Evolutionary conservation across 1,140 invertebrate species (phyloP), one percentile per base, ranked within the genome.

Genomic region (Steinernema khuongi): DNA sequence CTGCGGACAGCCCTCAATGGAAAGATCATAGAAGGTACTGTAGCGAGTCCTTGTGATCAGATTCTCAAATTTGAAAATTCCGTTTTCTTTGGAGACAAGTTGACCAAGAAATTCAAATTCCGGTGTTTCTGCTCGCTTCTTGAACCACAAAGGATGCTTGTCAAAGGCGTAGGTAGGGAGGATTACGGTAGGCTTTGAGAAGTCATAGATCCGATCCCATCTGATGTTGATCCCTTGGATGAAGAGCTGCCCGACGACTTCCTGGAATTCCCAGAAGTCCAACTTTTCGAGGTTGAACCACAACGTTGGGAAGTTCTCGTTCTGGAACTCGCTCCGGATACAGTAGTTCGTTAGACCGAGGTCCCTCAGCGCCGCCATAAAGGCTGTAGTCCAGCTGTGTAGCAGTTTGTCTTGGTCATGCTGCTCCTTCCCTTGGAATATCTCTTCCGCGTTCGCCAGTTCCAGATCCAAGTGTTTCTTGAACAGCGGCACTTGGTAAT

Each of bases 91-190:
- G 4, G 50, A 60, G 11, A 7, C 26, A 4, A 60, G 50, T 26
- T 60, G 50, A 22, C 50, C 50, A 7, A 60, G 22, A 26, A 60
- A 17, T 22, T 60, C 50, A 60, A 11, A 60, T 17, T 11, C 11
- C 4, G 22, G 11, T 22, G 14, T 29, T 4, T 14, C n/a, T 30
- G 33, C 2, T 28, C 70, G 70, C 26, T 71, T 36, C 26, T 44
- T 44, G 32, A 71, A 32, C 70, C 70, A 71, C 7, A 29, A 22
- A 18, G 28, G 22, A 11, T 31, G 4, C 22, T 22, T n/a, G 19
- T 71, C 44, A 29, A 71, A 71, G 26, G 33, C 30, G 70, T 71
- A 71, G 18, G 28, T 71, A 1, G 70, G 70, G 1, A 71, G 70
- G 1, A 22, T 4, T 26, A 71, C 26, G 26, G 33, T 32, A 28